Percentiles rank a stretch among this genome's conserved stretches.
Conservation (phyloP, 2,113 vertebrate species). For the Blennius ocellaris region DNA sequence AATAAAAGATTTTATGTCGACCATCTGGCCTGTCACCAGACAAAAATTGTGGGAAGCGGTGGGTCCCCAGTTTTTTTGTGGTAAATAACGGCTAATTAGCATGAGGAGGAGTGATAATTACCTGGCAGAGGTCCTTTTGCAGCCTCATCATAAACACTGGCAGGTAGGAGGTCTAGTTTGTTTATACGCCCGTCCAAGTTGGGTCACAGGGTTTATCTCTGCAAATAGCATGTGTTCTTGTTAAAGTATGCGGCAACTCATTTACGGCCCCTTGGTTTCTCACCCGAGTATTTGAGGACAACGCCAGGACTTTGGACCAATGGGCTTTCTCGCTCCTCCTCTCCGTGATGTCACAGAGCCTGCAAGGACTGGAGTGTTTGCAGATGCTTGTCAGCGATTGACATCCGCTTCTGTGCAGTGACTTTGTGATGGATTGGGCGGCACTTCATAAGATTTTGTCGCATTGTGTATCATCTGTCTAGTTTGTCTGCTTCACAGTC, state of each 20-base stretch:
- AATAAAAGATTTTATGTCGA: too few relatives aligned
- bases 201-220: not conserved
- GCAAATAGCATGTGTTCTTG: not conserved
- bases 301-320: conserved; percentile 5
- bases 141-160: too few relatives aligned
- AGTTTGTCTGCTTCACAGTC: not conserved
- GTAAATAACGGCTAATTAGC: too few relatives aligned
- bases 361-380: not conserved
- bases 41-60: too few relatives aligned
- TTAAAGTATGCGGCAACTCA: conserved; percentile 17
- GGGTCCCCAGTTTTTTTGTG: too few relatives aligned
- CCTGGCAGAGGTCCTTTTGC: too few relatives aligned
- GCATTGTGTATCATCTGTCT: not conserved
- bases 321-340: not conserved
- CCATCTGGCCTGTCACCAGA: too few relatives aligned
- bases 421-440: conserved; percentile 3
- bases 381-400: conserved; percentile 5
- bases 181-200: not conserved
- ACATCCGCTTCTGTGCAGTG: not conserved
- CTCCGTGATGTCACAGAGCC: not conserved
- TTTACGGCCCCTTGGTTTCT: conserved; percentile 16
- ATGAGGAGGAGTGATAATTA: too few relatives aligned
- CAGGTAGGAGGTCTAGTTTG: too few relatives aligned
- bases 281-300: not conserved
- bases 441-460: not conserved